These are phyloP conservation scores for Cathartes aura DNA, from an alignment of 2,113 vertebrate genomes.

Conservation along the genomic window DNA sequence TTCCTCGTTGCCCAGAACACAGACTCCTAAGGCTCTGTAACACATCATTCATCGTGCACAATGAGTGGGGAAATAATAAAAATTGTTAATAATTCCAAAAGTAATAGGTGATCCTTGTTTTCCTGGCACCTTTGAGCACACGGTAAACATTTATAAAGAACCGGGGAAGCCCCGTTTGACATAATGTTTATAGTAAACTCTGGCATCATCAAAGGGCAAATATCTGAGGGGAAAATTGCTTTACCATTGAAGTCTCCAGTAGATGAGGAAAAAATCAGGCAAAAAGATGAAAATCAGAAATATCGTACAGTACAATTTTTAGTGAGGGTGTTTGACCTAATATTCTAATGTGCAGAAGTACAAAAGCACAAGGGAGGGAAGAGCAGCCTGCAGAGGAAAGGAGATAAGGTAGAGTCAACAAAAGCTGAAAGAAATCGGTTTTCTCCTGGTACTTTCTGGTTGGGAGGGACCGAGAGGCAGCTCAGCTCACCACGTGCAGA, in stretches of 20 bases:
- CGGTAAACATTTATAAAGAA: background rate
- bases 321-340: constrained; percentile 58
- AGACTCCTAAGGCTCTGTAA: background rate
- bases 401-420: background rate
- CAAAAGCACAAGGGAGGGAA: background rate
- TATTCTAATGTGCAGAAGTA: constrained; percentile 49
- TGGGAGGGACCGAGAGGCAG: background rate
- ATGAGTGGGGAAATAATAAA: background rate
- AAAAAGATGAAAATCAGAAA: background rate
- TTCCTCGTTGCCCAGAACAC: background rate
- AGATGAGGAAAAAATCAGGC: background rate
- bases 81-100: background rate
- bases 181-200: background rate
- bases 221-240: background rate
- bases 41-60: background rate
- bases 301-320: background rate
- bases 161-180: background rate
- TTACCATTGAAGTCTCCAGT: background rate
- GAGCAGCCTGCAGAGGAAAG: background rate
- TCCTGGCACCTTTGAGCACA: background rate
- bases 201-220: background rate
- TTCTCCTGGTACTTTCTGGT: background rate
- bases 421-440: background rate
- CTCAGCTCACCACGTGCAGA: background rate
- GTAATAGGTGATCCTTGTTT: background rate